A percentile compares a stretch with the other conserved stretches of the same genome.
Evolutionary conservation across 2,113 vertebrate species (phyloP).

Genomic region (Percopsis transmontana): DNA sequence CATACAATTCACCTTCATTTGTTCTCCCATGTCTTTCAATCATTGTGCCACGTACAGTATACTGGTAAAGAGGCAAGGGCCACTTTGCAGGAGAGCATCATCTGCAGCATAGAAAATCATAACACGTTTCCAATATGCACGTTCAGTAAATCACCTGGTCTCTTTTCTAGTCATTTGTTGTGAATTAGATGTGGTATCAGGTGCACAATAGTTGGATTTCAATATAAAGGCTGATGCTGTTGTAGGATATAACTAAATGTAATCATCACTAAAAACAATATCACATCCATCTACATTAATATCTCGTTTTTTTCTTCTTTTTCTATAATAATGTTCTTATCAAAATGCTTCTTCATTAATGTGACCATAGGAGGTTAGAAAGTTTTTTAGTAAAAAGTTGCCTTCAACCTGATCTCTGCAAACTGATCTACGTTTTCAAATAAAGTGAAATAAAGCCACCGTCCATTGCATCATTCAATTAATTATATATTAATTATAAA

Average conservation of each 20-base stretch:
- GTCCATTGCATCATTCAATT: too few species aligned
- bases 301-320: background rate
- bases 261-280: slow-evolving; percentile 2
- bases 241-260: slow-evolving; percentile 4
- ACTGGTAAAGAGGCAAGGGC: background rate
- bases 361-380: background rate
- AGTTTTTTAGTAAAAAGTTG: background rate
- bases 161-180: background rate
- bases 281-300: background rate
- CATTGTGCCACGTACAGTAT: slow-evolving; percentile 2
- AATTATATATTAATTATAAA: too few species aligned
- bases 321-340: background rate
- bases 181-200: slow-evolving; percentile 5
- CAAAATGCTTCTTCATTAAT: background rate
- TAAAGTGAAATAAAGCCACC: too few species aligned
- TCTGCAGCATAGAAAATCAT: background rate
- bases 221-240: background rate
- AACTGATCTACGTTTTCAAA: background rate
- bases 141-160: background rate
- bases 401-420: background rate
- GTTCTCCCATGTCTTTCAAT: background rate
- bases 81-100: background rate
- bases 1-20: background rate
- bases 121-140: background rate
- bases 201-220: background rate